Conservation (phyloP, 2,888 invertebrate species). For the Rhopalosiphum nymphaeae region DNA sequence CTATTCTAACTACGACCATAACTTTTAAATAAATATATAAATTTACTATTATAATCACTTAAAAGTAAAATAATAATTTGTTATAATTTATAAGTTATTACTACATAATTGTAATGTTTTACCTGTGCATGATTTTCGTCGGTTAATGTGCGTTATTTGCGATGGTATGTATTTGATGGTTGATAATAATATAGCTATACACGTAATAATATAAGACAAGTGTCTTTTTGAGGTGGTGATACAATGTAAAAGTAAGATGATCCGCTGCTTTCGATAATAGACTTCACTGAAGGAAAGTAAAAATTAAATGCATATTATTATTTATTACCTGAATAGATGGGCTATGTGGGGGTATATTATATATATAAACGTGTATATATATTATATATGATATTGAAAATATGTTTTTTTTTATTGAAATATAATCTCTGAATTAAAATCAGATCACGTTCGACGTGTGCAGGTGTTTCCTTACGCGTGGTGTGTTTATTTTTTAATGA, state of each 20-base stretch:
- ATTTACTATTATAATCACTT: neutral
- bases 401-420: constrained; percentile 31
- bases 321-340: neutral
- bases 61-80: neutral
- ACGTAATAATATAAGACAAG: neutral
- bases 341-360: neutral
- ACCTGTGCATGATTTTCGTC: neutral
- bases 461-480: constrained; percentile 20
- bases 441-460: constrained; percentile 32
- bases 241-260: constrained; percentile 44
- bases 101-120: neutral
- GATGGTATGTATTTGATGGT: neutral
- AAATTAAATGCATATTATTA: constrained; percentile 29
- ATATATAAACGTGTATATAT: neutral
- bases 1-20: neutral
- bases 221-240: neutral
- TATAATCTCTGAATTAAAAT: constrained; percentile 32
- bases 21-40: neutral
- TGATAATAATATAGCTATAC: neutral
- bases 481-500: neutral
- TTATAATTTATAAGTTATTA: neutral
- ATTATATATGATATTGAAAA: neutral
- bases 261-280: constrained; percentile 27
- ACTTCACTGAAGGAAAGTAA: constrained; percentile 26
- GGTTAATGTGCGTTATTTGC: neutral